Base-by-base conservation (phyloP, 2,888 invertebrate species). In the Anoplius nigerrimus region DNA sequence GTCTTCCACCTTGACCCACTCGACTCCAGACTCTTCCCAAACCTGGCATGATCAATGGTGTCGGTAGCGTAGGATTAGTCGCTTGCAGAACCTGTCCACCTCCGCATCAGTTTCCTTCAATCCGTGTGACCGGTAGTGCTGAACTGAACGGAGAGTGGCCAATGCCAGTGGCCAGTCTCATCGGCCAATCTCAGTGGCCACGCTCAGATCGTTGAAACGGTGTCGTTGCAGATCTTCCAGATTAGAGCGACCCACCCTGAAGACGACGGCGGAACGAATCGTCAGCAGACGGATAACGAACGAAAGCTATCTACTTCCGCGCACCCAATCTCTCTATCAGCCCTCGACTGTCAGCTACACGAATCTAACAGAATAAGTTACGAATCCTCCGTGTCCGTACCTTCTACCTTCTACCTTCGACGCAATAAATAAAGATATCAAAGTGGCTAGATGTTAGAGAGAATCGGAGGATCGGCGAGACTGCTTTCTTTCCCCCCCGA, bases 191-290 rank as follows among this genome's bases (percentile, higher is more conserved):
- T n/a, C n/a, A n/a, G n/a, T n/a, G n/a, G 1, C 11, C 34, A 0
- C 22, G 46, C 57, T 54, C 48, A 46, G 61, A 66, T 55, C 13
- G n/a, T 52, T 21, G 22, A 34, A 66, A 52, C 66, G 22, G 42
- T 70, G 56, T 64, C n/a, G 27, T 78, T 82, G 18, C 73, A 82
- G 83, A 79, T 74, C 62, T 75, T 68, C 76, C 82, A 62, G 80
- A 75, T 62, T 83, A 83, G 74, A 75, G 21, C 18, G 53, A 57
- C 48, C 43, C 58, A n/a, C 53, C 58, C 27, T 48, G 51, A 56
- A 53, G 67, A 53, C 22, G 60, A 43, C n/a, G n/a, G 34, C 4
- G 11, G 8, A 11, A 13, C 34, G 34, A 48, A 48, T 16, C 11
- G 16, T 48, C 48, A 4, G 48, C 48, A 48, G n/a, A 18, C 48